phyloP scores from a whole-genome alignment of 2,113 vertebrate genomes.

The Alexandromys fortis region DNA sequence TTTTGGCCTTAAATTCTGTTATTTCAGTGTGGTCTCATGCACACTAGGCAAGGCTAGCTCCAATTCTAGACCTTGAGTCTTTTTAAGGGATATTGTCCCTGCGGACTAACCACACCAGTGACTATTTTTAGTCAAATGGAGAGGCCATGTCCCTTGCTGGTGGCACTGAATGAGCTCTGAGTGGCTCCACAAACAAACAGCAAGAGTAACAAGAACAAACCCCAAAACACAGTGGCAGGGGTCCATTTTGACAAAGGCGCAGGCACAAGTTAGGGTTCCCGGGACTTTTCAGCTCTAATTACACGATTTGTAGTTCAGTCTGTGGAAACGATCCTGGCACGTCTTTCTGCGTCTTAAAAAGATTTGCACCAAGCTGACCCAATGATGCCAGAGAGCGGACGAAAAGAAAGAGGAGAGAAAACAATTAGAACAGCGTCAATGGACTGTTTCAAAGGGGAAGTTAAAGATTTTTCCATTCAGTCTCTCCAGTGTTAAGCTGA shows the following conservation, averaged over 20 bases:
- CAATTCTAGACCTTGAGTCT: neutral
- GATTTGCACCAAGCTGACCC: conserved; percentile 28
- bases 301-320: conserved; percentile 20
- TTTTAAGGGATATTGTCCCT: neutral
- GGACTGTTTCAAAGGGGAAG: conserved; percentile 29
- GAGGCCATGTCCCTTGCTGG: neutral
- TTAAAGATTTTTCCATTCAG: conserved; percentile 67
- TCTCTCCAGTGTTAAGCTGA: conserved; percentile 43
- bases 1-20: neutral
- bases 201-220: neutral
- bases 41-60: neutral
- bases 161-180: neutral
- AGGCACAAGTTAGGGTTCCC: neutral
- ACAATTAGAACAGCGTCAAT: conserved; percentile 6
- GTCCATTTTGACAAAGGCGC: neutral
- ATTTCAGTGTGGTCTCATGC: neutral
- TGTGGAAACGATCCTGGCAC: conserved; percentile 4
- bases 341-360: conserved; percentile 9
- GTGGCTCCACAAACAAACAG: neutral
- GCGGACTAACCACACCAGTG: neutral
- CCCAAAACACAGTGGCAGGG: neutral
- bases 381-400: conserved; percentile 22
- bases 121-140: conserved; percentile 21
- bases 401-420: conserved; percentile 41
- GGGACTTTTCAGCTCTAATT: conserved; percentile 26